Evolutionary conservation across 2,888 invertebrate species (phyloP), one percentile per base, ranked within the genome.

Genomic region (Charanyca ferruginea): DNA sequence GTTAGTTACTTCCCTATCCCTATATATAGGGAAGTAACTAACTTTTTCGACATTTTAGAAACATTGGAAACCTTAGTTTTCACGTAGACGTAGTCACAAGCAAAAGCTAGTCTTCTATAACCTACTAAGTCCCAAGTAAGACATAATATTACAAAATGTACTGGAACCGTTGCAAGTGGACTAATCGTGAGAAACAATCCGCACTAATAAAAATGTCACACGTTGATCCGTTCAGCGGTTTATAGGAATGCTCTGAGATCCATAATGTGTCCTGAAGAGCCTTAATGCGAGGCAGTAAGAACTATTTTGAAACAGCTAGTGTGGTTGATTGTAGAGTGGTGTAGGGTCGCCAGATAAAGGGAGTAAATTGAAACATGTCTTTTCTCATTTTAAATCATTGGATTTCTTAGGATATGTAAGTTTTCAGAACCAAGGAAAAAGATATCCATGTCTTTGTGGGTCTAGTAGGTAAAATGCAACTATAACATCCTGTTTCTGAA

Each of bases 161-260:
- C 57, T 69, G 60, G 28, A 65, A 74, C 35, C 38, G 61, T 80
- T 11, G 11, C 35, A 41, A 57, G 18, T 63, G 44, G 38, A 71
- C 51, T 64, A 84, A 82, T 89, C 93, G 93, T 94, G 94, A 90
- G 93, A 94, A 92, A 91, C 91, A 90, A 91, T 92, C 87, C 86
- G 78, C 75, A 79, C 85, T 89, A 91, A 90, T 93, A 93, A 93
- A 92, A 93, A 91, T 92, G 89, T 92, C 90, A 89, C 86, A 85
- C 47, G 66, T 83, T 78, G 77, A 85, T 87, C 89, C 84, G 88
- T 86, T 86, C 65, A 51, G 53, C 77, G 73, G 79, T 83, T 68
- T 73, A 35, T 44, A 64, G 84, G 88, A 90, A 91, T 91, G 87
- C 78, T 68, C 72, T 41, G 55, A 35, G 47, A 23, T 45, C 52